phyloP scores from a whole-genome alignment of 1,140 invertebrate species.

The Drosophila sproati region DNA sequence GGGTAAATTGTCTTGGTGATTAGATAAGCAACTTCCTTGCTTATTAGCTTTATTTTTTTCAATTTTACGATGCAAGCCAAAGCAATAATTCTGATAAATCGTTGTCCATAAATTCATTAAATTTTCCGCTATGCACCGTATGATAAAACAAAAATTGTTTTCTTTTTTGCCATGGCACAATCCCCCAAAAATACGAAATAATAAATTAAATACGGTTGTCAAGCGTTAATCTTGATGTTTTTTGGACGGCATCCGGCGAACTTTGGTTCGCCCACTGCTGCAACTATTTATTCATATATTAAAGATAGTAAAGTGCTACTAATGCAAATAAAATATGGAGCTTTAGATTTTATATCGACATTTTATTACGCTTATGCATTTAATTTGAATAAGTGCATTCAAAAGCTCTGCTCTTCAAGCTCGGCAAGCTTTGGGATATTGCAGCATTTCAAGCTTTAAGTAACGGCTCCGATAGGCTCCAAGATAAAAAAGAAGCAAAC shows the following conservation, averaged over 20 bases:
- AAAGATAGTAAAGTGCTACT: not conserved
- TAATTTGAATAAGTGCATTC: not conserved
- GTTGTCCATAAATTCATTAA: not conserved
- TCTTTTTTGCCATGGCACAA: conserved; percentile 25
- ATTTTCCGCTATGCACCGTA: not conserved
- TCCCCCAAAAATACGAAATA: conserved; percentile 25
- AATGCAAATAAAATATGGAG: not conserved
- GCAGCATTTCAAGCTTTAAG: not conserved
- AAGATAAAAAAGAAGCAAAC: conserved; percentile 3
- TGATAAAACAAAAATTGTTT: not conserved
- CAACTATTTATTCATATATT: not conserved
- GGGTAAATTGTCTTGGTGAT: conserved; percentile 23
- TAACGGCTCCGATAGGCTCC: not conserved
- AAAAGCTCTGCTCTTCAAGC: not conserved
- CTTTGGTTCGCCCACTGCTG: conserved; percentile 14
- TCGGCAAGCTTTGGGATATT: conserved; percentile 6
- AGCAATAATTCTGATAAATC: not conserved
- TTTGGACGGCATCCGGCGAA: conserved; percentile 20
- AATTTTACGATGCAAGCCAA: conserved; percentile 29
- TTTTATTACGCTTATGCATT: not conserved
- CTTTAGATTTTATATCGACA: not conserved
- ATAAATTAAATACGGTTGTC: conserved; percentile 29
- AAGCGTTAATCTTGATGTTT: conserved; percentile 20
- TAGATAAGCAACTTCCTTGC: conserved; percentile 44
- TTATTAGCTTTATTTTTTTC: conserved; percentile 26